Evolutionary conservation across 2,113 vertebrate genomes (phyloP), one percentile per base, ranked within the genome.

Genomic region (Uropsilus gracilis): DNA sequence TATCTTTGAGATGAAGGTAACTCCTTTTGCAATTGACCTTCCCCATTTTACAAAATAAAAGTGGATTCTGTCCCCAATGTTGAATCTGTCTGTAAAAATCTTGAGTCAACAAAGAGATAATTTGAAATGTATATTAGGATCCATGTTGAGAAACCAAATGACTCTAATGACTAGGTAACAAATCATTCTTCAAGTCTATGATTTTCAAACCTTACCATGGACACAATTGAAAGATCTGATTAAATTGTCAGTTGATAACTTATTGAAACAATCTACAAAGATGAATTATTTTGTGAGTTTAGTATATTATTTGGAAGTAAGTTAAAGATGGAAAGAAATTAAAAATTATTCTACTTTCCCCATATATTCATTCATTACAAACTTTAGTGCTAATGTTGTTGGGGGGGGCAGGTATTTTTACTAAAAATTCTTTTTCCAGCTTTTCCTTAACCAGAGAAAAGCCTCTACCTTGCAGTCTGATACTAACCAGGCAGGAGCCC

Each of bases 241-340:
- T 88, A 42, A 84, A 30, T 84, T 80, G 24, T 81, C 81, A 91
- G 26, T 39, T 89, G 64, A 88, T 69, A 91, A 8, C 26, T 69
- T 30, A 94, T 91, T 91, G 89, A 94, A 84, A 69, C 91, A 84
- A 89, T 85, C 91, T 71, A 82, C 76, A 32, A 91, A 91, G 44
- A 64, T 75, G n/a, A 3, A 90, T 91, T 32, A 77, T 66, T 72
- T 61, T 91, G 48, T 55, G 63, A 50, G 91, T 72, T 53, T 83
- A 55, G 55, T 66, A 53, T 76, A 87, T 68, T 93, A 64, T 66
- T 63, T 85, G n/a, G 26, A 94, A 94, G 10, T 18, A 89, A 37
- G 10, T 50, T n/a, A 92, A 78, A 80, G 55, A 94, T 44, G 4
- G 34, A 89, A 32, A 17, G 53, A 72, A 76, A 94, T 55, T 92